Percentiles rank a stretch among this genome's conserved stretches.
Conservation (phyloP, 1,140 invertebrate species). For the Drosophila paulistorum region DNA sequence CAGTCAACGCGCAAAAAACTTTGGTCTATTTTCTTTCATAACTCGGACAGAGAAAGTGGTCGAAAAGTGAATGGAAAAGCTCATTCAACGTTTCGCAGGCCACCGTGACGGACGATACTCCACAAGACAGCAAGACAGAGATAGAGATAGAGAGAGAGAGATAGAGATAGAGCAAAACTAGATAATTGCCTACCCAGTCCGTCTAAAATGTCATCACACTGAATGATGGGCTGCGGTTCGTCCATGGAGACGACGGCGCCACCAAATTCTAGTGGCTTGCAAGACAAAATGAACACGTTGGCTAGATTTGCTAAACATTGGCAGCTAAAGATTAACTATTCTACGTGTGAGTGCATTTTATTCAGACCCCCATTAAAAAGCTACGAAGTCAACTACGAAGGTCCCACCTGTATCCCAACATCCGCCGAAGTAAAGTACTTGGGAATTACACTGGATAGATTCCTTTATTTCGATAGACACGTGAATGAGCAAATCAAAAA, state of each 20-base stretch:
- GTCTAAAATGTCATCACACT: conserved; percentile 57
- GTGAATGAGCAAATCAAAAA: too few relatives aligned
- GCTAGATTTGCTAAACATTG: too few relatives aligned
- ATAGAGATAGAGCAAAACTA: neutral
- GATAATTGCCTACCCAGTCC: conserved; percentile 13
- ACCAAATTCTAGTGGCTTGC: conserved; percentile 52
- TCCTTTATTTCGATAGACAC: too few relatives aligned
- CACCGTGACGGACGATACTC: conserved; percentile 42
- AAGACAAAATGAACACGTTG: conserved; percentile 43
- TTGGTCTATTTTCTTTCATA: conserved; percentile 53
- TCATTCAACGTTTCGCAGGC: conserved; percentile 64
- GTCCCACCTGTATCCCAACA: too few relatives aligned
- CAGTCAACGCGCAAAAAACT: conserved; percentile 59
- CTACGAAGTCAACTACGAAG: too few relatives aligned
- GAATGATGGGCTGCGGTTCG: conserved; percentile 79
- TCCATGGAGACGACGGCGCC: conserved; percentile 66
- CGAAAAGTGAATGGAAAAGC: conserved; percentile 34
- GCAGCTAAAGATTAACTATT: too few relatives aligned
- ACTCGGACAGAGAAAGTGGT: conserved; percentile 38
- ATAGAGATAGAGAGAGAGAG: neutral
- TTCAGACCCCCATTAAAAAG: neutral
- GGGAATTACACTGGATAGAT: too few relatives aligned
- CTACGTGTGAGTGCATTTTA: neutral
- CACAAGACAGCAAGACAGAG: neutral
- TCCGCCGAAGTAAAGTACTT: too few relatives aligned